Percentiles rank a stretch among this genome's conserved stretches.
Conservation (phyloP, 2,797 vertebrate species). For the Neosilurus hyrtlii region DNA sequence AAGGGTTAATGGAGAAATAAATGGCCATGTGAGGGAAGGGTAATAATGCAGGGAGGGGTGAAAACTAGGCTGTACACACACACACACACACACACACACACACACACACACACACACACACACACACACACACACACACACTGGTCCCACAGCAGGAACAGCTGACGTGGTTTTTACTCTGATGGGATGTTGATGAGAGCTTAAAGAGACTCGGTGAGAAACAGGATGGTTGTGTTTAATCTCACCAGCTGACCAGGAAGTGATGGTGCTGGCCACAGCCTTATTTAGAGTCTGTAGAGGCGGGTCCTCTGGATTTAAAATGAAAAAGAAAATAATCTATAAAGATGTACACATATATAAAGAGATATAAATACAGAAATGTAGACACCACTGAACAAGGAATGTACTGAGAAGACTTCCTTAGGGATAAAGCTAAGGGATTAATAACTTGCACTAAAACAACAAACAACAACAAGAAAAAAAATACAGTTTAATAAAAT, state of each 20-base stretch:
- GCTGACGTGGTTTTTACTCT: slow-evolving; percentile 6
- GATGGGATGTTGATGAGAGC: not conserved
- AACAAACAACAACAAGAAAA: slow-evolving; percentile 61
- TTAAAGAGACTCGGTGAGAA: not conserved
- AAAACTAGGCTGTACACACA: slow-evolving; percentile 36
- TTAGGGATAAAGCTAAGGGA: slow-evolving; percentile 87
- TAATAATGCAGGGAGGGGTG: not conserved
- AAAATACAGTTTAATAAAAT: slow-evolving; percentile 78
- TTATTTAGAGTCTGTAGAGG: slow-evolving; percentile 80
- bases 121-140: slow-evolving; percentile 22
- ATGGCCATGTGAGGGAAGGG: slow-evolving; percentile 2
- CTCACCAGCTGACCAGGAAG: slow-evolving; percentile 79
- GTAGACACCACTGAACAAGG: slow-evolving; percentile 93
- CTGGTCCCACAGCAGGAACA: slow-evolving; percentile 40
- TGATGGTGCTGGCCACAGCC: slow-evolving; percentile 84
- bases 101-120: slow-evolving; percentile 13
- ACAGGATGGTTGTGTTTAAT: slow-evolving; percentile 66
- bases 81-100: slow-evolving; percentile 10
- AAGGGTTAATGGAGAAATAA: slow-evolving; percentile 15
- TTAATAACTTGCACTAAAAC: slow-evolving; percentile 94
- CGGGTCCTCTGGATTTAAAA: slow-evolving; percentile 87
- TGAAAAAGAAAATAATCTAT: slow-evolving; percentile 30
- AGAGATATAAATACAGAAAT: slow-evolving; percentile 70
- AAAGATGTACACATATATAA: slow-evolving; percentile 42
- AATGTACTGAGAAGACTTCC: slow-evolving; percentile 90